A percentile compares a stretch with the other conserved stretches of the same genome.
phyloP scores from a whole-genome alignment of 2,797 vertebrate genomes.

The Phataginus tricuspis region DNA sequence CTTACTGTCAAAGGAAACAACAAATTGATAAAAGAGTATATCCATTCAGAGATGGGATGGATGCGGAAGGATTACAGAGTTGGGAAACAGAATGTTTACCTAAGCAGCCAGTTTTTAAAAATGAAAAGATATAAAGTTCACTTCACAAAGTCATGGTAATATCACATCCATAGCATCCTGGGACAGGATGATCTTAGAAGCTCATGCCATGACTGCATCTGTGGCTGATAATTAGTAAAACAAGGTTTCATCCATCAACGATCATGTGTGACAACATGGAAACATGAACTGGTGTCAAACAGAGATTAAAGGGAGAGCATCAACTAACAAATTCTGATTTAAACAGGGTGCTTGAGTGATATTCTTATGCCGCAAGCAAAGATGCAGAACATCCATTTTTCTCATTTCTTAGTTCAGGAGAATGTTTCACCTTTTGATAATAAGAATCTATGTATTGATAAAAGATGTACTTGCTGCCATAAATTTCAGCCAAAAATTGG shows the following conservation, averaged over 20 bases:
- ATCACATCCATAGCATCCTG: background rate
- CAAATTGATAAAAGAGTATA: background rate
- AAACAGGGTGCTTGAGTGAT: background rate
- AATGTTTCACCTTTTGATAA: background rate
- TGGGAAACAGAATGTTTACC: constrained; percentile 37
- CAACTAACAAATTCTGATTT: constrained; percentile 6
- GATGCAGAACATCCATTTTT: background rate
- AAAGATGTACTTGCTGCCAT: background rate
- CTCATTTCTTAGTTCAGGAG: background rate
- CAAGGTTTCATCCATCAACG: background rate
- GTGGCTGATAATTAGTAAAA: constrained; percentile 9
- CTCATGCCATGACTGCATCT: background rate
- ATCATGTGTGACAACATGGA: background rate
- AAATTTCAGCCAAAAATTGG: background rate
- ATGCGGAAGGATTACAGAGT: background rate
- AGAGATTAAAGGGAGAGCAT: background rate
- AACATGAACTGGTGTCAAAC: background rate
- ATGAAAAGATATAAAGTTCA: background rate
- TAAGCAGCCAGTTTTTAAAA: background rate
- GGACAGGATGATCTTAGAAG: background rate
- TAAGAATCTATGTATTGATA: background rate
- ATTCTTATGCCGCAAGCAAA: constrained; percentile 44
- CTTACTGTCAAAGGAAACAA: background rate
- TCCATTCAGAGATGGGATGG: background rate
- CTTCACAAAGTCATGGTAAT: background rate